A percentile compares a stretch with the other conserved stretches of the same genome.
These are phyloP conservation scores for Hydractinia echinata DNA, from an alignment of 30 jellyfish, hydroid and myxozoan genomes.

Conservation along the genomic window DNA sequence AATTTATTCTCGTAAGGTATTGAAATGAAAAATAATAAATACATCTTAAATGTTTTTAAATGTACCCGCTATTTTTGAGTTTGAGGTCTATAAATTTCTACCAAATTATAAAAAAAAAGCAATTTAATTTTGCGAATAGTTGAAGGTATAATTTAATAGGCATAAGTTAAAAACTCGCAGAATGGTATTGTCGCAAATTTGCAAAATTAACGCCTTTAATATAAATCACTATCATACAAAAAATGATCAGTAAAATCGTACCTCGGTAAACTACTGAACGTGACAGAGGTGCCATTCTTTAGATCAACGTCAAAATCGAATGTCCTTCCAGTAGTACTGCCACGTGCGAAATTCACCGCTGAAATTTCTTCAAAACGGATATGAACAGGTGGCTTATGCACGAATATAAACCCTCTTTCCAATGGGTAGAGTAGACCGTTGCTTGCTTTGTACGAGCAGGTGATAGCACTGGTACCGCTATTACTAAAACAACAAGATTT, in stretches of 20 bases:
- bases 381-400: constrained; percentile 93
- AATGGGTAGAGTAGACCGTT: constrained; percentile 88
- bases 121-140: no score
- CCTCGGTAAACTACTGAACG: constrained; percentile 90
- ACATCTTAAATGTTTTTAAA: no score
- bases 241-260: not conserved
- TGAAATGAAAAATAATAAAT: no score
- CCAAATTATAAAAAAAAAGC: no score
- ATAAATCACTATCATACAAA: not conserved
- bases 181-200: no score
- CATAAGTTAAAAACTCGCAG: no score
- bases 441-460: constrained; percentile 91
- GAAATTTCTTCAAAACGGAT: constrained; percentile 86
- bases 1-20: no score
- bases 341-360: constrained; percentile 89
- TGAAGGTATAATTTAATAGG: no score
- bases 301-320: constrained; percentile 82
- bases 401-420: constrained; percentile 90
- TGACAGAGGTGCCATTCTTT: constrained; percentile 70
- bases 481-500: constrained; percentile 18
- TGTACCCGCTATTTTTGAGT: no score
- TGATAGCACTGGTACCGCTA: constrained; percentile 83
- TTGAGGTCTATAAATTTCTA: no score
- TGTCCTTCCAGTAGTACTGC: constrained; percentile 94
- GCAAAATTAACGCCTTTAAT: no score